Conservation (phyloP, 2,888 invertebrate genomes). For the Trichopoda pennipes region DNA sequence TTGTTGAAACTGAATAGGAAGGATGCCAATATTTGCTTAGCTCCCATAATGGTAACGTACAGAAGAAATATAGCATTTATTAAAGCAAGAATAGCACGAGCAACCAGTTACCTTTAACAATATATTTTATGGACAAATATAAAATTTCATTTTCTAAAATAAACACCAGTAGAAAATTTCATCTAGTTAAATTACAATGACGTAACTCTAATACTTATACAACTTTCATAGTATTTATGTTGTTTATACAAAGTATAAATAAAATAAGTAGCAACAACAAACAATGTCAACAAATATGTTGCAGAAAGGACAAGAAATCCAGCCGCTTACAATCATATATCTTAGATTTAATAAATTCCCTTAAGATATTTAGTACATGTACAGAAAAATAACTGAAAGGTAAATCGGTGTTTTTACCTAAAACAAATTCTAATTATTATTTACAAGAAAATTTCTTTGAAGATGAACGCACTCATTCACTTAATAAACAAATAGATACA, state of each 20-base stretch:
- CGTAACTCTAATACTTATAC: not conserved
- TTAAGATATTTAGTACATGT: slow-evolving; percentile 27
- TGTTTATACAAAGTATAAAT: slow-evolving; percentile 19
- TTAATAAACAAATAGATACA: not conserved
- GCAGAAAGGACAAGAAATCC: slow-evolving; percentile 13
- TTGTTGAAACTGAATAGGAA: slow-evolving; percentile 24
- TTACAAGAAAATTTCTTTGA: slow-evolving; percentile 45
- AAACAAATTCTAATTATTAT: slow-evolving; percentile 62
- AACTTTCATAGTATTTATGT: slow-evolving; percentile 15
- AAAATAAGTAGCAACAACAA: slow-evolving; percentile 6
- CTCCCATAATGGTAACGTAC: slow-evolving; percentile 1
- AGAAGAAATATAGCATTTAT: slow-evolving; percentile 39
- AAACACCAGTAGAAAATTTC: slow-evolving; percentile 49
- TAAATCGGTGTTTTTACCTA: slow-evolving; percentile 18
- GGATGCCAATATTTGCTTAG: slow-evolving; percentile 34
- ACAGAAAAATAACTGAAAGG: slow-evolving; percentile 26
- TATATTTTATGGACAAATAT: slow-evolving; percentile 65
- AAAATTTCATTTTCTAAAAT: slow-evolving; percentile 63
- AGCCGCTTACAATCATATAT: slow-evolving; percentile 14
- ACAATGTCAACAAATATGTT: not conserved
- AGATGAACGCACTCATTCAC: not conserved
- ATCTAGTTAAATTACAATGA: not conserved
- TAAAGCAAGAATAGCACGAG: slow-evolving; percentile 28
- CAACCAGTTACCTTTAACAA: slow-evolving; percentile 54
- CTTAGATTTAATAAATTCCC: slow-evolving; percentile 50